Evolutionary conservation across 1,140 invertebrate species (phyloP).

Genomic region (Drosophila azteca): DNA sequence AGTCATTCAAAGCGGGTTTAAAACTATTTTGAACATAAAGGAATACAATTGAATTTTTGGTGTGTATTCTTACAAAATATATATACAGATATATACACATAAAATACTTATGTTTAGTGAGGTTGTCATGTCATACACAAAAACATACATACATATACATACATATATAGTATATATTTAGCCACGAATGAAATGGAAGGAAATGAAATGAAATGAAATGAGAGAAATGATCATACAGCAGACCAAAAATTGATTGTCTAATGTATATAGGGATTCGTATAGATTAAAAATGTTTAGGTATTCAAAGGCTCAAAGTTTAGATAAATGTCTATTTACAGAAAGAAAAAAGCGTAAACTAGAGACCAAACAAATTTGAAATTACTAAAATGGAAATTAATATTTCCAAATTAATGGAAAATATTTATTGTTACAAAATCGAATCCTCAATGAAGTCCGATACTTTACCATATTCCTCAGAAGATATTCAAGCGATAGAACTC

Average conservation of each 20-base stretch:
- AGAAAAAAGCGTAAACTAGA: slow-evolving; percentile 18
- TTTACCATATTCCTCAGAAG: no score
- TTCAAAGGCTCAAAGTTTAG: slow-evolving; percentile 56
- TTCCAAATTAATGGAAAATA: slow-evolving; percentile 1
- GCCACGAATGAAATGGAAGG: slow-evolving; percentile 8
- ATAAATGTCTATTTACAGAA: slow-evolving; percentile 68
- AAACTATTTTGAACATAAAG: slow-evolving; percentile 73
- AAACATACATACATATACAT: slow-evolving; percentile 48
- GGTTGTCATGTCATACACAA: slow-evolving; percentile 75
- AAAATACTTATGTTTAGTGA: slow-evolving; percentile 74
- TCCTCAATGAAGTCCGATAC: no score
- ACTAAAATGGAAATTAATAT: slow-evolving; percentile 22
- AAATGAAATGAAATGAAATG: slow-evolving; percentile 6
- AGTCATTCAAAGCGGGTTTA: slow-evolving; percentile 64
- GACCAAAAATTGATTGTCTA: slow-evolving; percentile 70
- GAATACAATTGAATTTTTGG: slow-evolving; percentile 61
- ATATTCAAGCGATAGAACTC: slow-evolving; percentile 35
- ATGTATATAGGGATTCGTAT: slow-evolving; percentile 54
- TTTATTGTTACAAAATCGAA: no score
- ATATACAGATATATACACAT: slow-evolving; percentile 45
- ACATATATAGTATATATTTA: slow-evolving; percentile 56
- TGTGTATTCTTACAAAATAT: slow-evolving; percentile 70
- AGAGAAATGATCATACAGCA: slow-evolving; percentile 55
- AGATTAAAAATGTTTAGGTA: slow-evolving; percentile 46
- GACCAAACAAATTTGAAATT: slow-evolving; percentile 51